Percentiles rank a stretch among this genome's conserved stretches.
These are phyloP conservation scores for Taxidea taxus DNA, from an alignment of 2,113 vertebrate genomes.

Conservation along the genomic window DNA sequence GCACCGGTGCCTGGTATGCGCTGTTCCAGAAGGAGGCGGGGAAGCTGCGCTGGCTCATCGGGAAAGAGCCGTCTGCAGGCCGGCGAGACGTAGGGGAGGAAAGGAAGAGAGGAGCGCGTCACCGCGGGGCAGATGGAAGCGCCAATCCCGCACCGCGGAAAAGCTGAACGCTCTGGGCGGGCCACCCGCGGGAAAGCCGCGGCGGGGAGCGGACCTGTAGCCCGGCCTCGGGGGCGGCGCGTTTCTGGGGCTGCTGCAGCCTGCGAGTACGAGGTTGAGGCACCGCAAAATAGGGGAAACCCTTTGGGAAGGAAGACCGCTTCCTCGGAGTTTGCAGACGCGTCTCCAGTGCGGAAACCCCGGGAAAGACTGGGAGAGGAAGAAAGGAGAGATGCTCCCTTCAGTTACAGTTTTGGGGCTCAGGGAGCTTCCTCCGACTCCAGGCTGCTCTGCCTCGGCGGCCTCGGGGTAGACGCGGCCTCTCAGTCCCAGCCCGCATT, in stretches of 20 bases:
- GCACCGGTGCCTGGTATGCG: constrained; percentile 89
- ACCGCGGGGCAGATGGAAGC: rapidly evolving
- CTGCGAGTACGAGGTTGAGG: neutral
- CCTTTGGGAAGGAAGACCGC: neutral
- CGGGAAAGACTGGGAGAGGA: neutral
- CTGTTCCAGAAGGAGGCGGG: constrained; percentile 99
- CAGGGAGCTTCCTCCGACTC: rapidly evolving
- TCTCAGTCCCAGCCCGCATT: neutral
- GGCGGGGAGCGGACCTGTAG: neutral
- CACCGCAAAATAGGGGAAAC: neutral
- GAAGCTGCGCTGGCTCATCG: constrained; percentile 97
- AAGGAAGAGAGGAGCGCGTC: neutral
- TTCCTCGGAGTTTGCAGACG: neutral
- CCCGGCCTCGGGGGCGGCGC: neutral
- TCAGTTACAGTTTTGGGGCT: neutral
- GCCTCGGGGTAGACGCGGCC: neutral
- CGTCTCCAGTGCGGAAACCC: neutral
- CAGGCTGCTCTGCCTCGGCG: neutral
- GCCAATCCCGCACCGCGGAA: rapidly evolving
- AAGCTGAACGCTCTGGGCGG: rapidly evolving
- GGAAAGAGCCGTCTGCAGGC: constrained; percentile 91
- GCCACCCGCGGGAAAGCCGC: neutral
- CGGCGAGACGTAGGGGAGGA: neutral
- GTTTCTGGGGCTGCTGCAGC: neutral
- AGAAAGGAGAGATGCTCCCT: neutral